These are phyloP conservation scores for Magallana angulata DNA, from an alignment of 1,140 invertebrate species.

Conservation along the genomic window DNA sequence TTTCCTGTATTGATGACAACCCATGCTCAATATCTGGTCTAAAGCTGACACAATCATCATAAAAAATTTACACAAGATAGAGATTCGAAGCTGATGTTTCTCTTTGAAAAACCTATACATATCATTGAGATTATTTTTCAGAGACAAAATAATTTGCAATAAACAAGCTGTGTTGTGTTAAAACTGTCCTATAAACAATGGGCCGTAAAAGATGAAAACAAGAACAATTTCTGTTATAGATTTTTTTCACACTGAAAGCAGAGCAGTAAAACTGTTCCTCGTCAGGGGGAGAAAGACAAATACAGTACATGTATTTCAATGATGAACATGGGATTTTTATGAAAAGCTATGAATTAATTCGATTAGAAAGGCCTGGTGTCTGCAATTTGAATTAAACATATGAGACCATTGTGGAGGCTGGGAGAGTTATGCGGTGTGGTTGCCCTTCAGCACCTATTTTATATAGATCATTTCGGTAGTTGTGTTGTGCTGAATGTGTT, in stretches of 20 bases:
- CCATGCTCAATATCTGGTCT: too few relatives aligned
- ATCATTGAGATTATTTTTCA: too few relatives aligned
- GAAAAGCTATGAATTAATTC: background rate
- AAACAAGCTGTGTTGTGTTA: too few relatives aligned
- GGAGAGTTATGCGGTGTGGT: background rate
- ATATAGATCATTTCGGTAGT: conserved; percentile 9
- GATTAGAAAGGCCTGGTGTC: background rate
- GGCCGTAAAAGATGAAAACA: background rate
- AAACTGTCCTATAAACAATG: too few relatives aligned
- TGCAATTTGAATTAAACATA: too few relatives aligned
- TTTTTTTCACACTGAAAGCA: background rate
- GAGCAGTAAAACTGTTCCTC: background rate
- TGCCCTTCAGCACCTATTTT: background rate
- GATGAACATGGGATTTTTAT: background rate
- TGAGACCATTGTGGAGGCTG: too few relatives aligned
- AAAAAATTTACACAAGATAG: too few relatives aligned
- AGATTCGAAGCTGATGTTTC: too few relatives aligned
- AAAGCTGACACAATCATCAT: too few relatives aligned
- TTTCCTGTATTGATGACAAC: background rate
- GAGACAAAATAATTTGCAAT: too few relatives aligned
- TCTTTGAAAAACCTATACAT: too few relatives aligned
- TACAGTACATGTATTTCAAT: background rate
- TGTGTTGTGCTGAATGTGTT: background rate
- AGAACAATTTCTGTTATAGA: background rate
- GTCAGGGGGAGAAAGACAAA: background rate